phyloP scores from a whole-genome alignment of 2,797 vertebrate genomes.

The Acestrorhynchus altus region DNA sequence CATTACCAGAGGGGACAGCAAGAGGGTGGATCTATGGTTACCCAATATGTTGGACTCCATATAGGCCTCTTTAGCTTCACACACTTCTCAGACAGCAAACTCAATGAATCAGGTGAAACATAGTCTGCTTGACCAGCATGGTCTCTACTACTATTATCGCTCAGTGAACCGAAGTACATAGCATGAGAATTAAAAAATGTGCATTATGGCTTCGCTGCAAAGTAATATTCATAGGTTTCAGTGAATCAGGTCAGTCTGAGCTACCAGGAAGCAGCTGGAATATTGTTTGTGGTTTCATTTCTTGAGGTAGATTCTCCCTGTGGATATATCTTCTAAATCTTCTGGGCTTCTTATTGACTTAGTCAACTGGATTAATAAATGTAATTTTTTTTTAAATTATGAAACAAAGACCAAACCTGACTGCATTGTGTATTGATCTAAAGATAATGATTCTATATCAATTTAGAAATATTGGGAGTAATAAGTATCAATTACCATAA shows the following conservation, averaged over 20 bases:
- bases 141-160: conserved; percentile 4
- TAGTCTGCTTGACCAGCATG: conserved; percentile 7
- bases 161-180: conserved; percentile 5
- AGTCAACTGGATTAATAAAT: no score
- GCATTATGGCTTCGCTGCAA: background rate
- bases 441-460: no score
- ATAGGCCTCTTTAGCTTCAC: conserved; percentile 34
- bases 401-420: no score
- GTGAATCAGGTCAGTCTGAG: background rate
- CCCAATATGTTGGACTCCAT: conserved; percentile 40
- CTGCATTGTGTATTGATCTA: no score
- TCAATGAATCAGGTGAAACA: conserved; percentile 36
- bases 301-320: background rate
- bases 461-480: no score
- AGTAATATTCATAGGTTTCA: background rate
- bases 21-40: conserved; percentile 52
- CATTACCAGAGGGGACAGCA: conserved; percentile 58
- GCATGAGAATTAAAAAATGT: conserved; percentile 19
- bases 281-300: background rate
- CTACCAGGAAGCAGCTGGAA: background rate
- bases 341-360: background rate
- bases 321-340: background rate
- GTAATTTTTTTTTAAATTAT: no score
- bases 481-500: no score
- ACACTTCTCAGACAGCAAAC: conserved; percentile 36